A percentile compares a stretch with the other conserved stretches of the same genome.
Evolutionary conservation across 2,113 vertebrate genomes (phyloP).

Genomic region (Pangasianodon hypophthalmus): DNA sequence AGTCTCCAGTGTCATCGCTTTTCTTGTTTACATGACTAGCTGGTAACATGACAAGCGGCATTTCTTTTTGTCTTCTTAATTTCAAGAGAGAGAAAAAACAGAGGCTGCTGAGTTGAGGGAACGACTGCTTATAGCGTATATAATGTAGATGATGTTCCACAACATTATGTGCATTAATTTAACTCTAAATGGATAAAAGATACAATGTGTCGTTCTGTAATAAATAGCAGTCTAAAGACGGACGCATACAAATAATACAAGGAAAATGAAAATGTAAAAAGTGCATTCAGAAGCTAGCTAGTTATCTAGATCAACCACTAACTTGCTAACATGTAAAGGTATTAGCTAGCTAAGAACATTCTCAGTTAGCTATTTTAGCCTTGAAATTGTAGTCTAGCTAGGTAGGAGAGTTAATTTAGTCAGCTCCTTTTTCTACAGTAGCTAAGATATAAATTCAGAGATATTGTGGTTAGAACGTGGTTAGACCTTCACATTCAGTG

Average conservation of each 20-base stretch:
- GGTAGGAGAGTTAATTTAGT: neutral
- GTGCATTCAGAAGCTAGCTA: neutral
- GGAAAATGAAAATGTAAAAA: neutral
- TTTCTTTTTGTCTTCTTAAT: neutral
- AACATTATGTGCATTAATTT: neutral
- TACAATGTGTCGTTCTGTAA: neutral
- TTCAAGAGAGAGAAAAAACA: neutral
- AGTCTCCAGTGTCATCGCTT: too few relatives aligned
- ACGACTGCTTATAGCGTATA: neutral
- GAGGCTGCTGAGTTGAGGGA: neutral
- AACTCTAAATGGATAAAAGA: neutral
- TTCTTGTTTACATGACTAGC: too few relatives aligned
- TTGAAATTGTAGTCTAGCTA: neutral
- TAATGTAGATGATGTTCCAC: neutral
- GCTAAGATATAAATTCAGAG: neutral
- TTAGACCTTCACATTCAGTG: neutral
- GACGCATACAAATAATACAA: neutral
- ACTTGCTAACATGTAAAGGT: too few relatives aligned
- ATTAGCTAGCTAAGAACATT: neutral
- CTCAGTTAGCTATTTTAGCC: neutral
- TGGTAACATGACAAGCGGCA: neutral
- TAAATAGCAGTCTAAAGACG: neutral
- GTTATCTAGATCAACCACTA: neutral
- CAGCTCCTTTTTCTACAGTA: neutral
- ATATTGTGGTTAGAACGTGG: neutral